Evolutionary conservation across 2,113 vertebrate species (phyloP).

Genomic region (Gambusia holbrooki): DNA sequence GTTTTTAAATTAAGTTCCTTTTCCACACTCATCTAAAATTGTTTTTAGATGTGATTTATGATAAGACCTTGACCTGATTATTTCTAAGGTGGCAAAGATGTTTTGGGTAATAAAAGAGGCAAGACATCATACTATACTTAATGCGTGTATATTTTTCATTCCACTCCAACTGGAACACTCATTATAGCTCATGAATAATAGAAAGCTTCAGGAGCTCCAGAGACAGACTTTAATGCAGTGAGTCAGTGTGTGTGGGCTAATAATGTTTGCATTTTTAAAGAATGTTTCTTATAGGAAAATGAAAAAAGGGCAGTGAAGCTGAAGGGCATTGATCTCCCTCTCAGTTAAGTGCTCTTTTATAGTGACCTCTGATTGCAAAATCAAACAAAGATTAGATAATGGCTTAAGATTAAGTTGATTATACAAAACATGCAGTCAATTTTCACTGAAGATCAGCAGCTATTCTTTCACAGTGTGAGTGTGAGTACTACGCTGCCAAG

Average conservation of each 20-base stretch:
- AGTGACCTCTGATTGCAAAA: slow-evolving; percentile 28
- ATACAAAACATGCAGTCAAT: slow-evolving; percentile 21
- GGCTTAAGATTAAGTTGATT: slow-evolving; percentile 8
- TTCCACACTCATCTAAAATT: neutral
- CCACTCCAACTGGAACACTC: slow-evolving; percentile 33
- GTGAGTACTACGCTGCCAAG: slow-evolving; percentile 17
- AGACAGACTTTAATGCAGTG: slow-evolving; percentile 24
- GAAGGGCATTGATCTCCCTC: slow-evolving; percentile 11
- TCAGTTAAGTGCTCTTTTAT: slow-evolving; percentile 24
- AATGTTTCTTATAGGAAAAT: slow-evolving; percentile 4
- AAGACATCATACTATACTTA: neutral
- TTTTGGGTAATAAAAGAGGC: slow-evolving; percentile 4
- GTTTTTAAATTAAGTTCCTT: too few species aligned
- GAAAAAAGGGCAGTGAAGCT: slow-evolving; percentile 29
- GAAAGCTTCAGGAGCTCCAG: slow-evolving; percentile 30
- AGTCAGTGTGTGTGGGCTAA: slow-evolving; percentile 24
- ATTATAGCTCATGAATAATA: slow-evolving; percentile 63
- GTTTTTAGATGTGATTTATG: neutral
- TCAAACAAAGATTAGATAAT: slow-evolving; percentile 39
- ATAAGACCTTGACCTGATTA: neutral
- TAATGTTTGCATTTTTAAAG: slow-evolving; percentile 9
- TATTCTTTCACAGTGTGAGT: slow-evolving; percentile 17
- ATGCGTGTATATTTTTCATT: slow-evolving; percentile 28
- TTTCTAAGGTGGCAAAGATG: neutral
- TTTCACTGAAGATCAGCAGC: slow-evolving; percentile 31